These are phyloP conservation scores for Synanthedon andrenaeformis DNA, from an alignment of 2,888 invertebrate genomes.

Conservation along the genomic window DNA sequence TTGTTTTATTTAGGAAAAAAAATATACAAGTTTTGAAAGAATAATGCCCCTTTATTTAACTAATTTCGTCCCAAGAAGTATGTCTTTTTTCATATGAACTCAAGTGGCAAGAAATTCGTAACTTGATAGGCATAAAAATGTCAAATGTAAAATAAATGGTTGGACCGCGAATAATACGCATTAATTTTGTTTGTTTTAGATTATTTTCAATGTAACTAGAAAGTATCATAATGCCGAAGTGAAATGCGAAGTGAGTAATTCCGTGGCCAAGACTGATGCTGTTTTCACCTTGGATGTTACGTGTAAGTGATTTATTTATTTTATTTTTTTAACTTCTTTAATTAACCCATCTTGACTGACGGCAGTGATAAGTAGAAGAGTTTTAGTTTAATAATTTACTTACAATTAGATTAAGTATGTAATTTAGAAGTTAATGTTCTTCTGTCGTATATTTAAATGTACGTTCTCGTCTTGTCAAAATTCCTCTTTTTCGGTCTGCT, in stretches of 20 bases:
- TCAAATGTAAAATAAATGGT: no score
- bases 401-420: background rate
- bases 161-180: no score
- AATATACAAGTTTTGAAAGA: no score
- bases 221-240: slow-evolving; percentile 87
- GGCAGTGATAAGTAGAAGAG: background rate
- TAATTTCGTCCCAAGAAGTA: no score
- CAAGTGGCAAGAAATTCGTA: no score
- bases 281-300: slow-evolving; percentile 87
- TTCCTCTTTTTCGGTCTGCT: no score
- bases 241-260: slow-evolving; percentile 92
- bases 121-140: no score
- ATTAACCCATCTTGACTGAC: background rate
- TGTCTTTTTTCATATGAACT: no score
- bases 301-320: slow-evolving; percentile 78
- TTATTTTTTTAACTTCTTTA: background rate
- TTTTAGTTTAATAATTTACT: background rate
- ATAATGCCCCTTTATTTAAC: no score
- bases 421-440: background rate
- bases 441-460: no score
- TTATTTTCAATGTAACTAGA: slow-evolving; percentile 84
- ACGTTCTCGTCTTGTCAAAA: no score
- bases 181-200: slow-evolving; percentile 31
- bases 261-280: slow-evolving; percentile 88
- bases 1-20: no score